These are phyloP conservation scores for Solenopsis fugax DNA, from an alignment of 1,140 invertebrate species.

Conservation along the genomic window DNA sequence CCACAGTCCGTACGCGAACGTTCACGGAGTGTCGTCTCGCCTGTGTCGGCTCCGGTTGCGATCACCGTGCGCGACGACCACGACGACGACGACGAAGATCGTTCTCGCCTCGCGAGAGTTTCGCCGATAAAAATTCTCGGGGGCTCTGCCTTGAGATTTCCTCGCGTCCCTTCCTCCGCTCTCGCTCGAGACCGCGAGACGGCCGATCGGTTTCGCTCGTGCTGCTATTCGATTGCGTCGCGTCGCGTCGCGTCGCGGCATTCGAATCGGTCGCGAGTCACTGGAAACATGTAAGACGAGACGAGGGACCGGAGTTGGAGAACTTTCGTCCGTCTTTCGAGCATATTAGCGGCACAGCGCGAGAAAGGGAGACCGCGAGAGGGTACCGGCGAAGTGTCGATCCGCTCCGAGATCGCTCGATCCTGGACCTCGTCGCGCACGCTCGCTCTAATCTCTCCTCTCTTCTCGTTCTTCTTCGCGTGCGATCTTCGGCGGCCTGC, in stretches of 20 bases:
- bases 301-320: constrained; percentile 19
- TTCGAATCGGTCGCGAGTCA: constrained; percentile 17
- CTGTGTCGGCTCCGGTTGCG: constrained; percentile 53
- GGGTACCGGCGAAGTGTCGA: constrained; percentile 10
- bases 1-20: constrained; percentile 85
- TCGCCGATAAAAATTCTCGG: neutral
- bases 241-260: neutral
- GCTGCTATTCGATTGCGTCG: neutral
- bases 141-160: too few relatives aligned
- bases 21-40: constrained; percentile 77
- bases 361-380: too few relatives aligned
- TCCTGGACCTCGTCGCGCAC: constrained; percentile 22
- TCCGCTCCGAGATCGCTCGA: constrained; percentile 50
- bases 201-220: constrained; percentile 11
- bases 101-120: neutral
- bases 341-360: constrained; percentile 4
- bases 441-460: too few relatives aligned
- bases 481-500: constrained; percentile 38
- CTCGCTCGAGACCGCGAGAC: neutral
- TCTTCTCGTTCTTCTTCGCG: neutral
- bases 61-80: neutral
- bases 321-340: constrained; percentile 34
- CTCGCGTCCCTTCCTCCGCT: too few relatives aligned
- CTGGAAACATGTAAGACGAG: constrained; percentile 67
- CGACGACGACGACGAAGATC: constrained; percentile 16